These are phyloP conservation scores for Oconnorella tubifera DNA, from an alignment of 2,888 invertebrate genomes.

Conservation along the genomic window DNA sequence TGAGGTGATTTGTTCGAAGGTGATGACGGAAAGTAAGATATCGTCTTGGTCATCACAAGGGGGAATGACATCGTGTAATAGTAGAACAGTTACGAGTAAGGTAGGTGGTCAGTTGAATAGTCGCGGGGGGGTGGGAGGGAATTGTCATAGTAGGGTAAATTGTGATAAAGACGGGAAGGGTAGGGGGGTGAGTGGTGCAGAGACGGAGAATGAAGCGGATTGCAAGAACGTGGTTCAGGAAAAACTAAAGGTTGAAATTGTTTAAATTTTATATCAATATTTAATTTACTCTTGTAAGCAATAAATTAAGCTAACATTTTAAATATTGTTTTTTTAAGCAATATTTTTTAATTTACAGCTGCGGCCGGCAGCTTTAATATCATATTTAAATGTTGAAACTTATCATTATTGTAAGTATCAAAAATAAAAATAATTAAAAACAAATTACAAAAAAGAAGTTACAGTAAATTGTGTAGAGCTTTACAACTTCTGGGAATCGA, in stretches of 20 bases:
- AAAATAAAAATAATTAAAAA: too few relatives aligned
- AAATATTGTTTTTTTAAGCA: neutral
- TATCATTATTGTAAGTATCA: too few relatives aligned
- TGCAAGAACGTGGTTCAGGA: neutral
- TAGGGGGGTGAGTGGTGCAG: neutral
- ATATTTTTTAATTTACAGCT: too few relatives aligned
- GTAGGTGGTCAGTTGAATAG: neutral
- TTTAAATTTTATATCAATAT: too few relatives aligned
- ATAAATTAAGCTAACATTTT: neutral
- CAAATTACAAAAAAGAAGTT: too few relatives aligned
- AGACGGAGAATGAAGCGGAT: neutral
- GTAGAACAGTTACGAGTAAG: neutral
- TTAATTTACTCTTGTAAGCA: neutral
- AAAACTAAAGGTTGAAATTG: neutral
- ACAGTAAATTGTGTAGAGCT: too few relatives aligned
- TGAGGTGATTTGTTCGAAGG: neutral
- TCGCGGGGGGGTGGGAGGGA: too few relatives aligned
- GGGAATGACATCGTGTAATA: neutral
- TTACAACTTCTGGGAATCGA: too few relatives aligned
- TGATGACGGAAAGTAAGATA: neutral
- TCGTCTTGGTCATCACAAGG: neutral
- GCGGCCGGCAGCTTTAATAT: too few relatives aligned
- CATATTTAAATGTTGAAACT: too few relatives aligned
- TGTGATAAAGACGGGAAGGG: constrained; percentile 4
- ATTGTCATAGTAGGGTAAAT: too few relatives aligned